These are phyloP conservation scores for Bothrops alternatus DNA, from an alignment of 2,797 vertebrate species.

Conservation along the genomic window DNA sequence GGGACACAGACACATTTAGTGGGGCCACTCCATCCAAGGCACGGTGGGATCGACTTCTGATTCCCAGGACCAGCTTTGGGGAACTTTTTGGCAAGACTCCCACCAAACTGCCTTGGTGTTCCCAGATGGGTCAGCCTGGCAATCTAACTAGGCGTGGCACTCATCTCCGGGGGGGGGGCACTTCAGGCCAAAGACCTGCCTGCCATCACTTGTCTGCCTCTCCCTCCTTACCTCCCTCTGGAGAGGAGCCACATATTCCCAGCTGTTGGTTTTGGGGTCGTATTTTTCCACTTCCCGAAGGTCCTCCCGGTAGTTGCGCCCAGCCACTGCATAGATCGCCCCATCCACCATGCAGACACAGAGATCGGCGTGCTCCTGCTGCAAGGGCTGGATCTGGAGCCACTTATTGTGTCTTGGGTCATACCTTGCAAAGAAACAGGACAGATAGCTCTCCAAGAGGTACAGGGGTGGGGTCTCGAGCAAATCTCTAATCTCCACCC, in stretches of 20 bases:
- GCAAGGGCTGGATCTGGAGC: slow-evolving; percentile 88
- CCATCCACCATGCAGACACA: slow-evolving; percentile 86
- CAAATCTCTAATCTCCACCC: background rate
- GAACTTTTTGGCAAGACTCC: background rate
- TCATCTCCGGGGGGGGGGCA: too few species aligned
- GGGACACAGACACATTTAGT: background rate
- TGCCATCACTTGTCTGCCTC: background rate
- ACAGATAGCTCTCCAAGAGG: background rate
- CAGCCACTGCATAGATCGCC: slow-evolving; percentile 89
- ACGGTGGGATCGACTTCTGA: too few species aligned
- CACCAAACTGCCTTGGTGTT: background rate
- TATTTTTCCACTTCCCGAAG: slow-evolving; percentile 92
- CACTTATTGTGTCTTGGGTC: slow-evolving; percentile 95
- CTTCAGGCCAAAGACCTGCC: background rate
- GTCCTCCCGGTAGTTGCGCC: slow-evolving; percentile 90
- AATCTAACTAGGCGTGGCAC: background rate
- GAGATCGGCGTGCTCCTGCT: slow-evolving; percentile 90
- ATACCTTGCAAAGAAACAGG: slow-evolving; percentile 76
- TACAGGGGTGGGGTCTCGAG: background rate
- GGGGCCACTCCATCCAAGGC: background rate
- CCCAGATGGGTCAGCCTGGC: background rate
- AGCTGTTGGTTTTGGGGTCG: slow-evolving; percentile 85
- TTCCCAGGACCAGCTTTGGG: background rate
- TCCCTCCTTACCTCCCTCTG: slow-evolving; percentile 82
- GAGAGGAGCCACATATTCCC: slow-evolving; percentile 88